Percentiles rank a stretch among this genome's conserved stretches.
Evolutionary conservation across 2,797 vertebrate genomes (phyloP).

Genomic region (Nannoperca obscura): DNA sequence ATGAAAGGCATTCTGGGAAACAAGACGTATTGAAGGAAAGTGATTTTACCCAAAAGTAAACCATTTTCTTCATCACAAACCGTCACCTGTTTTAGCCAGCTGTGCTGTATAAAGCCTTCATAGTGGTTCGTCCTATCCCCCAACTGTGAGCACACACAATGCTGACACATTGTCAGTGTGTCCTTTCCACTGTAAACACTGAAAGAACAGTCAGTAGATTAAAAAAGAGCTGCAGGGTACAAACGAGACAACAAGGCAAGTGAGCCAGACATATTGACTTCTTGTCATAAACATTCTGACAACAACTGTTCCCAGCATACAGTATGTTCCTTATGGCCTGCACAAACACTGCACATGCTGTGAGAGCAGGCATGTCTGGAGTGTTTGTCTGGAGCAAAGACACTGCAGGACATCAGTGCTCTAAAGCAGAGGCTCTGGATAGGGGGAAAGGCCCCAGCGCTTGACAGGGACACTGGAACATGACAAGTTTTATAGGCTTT

Average conservation of each 20-base stretch:
- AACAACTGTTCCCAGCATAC: background rate
- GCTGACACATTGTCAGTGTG: background rate
- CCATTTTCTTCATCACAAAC: background rate
- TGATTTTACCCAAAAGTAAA: background rate
- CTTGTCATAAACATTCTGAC: constrained; percentile 6
- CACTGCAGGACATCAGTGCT: background rate
- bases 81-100: background rate
- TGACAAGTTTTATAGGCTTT: background rate
- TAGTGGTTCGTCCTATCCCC: background rate
- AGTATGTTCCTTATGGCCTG: background rate
- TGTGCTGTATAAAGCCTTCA: background rate
- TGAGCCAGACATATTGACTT: constrained; percentile 7
- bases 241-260: background rate
- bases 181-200: constrained; percentile 6
- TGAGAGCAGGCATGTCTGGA: constrained; percentile 3
- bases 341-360: background rate
- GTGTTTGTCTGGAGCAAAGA: background rate
- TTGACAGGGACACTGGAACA: background rate
- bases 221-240: constrained; percentile 1
- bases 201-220: background rate
- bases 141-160: background rate
- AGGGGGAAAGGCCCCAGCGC: background rate
- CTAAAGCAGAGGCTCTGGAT: background rate
- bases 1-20: background rate
- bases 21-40: background rate